Conservation (phyloP, 1,140 invertebrate genomes). For the Drosophila rhopaloa region DNA sequence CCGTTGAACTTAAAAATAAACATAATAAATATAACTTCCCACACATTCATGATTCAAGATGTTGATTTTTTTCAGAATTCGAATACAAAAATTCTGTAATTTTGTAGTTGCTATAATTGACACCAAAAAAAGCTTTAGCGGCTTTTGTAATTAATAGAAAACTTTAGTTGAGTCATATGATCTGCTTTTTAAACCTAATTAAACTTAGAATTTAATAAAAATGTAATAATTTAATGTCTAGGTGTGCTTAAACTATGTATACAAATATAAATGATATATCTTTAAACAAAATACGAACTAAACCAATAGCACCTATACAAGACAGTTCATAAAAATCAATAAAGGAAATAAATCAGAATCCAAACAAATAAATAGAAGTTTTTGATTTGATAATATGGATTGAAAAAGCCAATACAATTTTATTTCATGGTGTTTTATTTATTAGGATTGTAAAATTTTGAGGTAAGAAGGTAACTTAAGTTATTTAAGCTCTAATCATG, state of each 20-base stretch:
- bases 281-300: conserved; percentile 20
- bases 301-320: conserved; percentile 37
- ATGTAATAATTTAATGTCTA: conserved; percentile 36
- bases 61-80: conserved; percentile 11
- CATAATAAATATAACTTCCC: background rate
- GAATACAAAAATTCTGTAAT: background rate
- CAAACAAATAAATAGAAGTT: background rate
- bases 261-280: conserved; percentile 17
- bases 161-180: conserved; percentile 23
- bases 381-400: background rate
- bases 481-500: background rate
- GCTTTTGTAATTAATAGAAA: conserved; percentile 41
- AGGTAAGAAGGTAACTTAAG: background rate
- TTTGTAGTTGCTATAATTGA: conserved; percentile 18
- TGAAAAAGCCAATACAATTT: background rate
- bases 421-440: background rate
- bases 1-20: conserved; percentile 2
- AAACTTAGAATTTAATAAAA: conserved; percentile 15
- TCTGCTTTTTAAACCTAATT: conserved; percentile 18
- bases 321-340: conserved; percentile 18
- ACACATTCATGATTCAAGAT: background rate
- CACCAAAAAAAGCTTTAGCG: conserved; percentile 60
- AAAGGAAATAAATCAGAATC: conserved; percentile 29
- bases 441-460: background rate
- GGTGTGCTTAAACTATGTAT: conserved; percentile 24